Conservation (phyloP, 2,888 invertebrate genomes). For the Nyleta sp. region DNA sequence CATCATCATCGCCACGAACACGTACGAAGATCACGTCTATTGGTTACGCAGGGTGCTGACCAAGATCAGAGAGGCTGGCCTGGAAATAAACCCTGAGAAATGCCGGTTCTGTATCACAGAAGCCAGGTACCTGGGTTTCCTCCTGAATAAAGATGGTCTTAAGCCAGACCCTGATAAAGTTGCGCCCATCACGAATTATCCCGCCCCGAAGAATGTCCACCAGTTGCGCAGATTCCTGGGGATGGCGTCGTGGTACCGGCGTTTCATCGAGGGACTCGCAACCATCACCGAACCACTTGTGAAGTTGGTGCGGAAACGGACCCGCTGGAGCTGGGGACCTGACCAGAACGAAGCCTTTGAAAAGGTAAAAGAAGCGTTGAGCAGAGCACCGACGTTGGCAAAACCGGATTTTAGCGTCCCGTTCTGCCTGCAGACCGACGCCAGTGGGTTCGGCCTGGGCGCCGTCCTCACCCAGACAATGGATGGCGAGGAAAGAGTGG, state of each 20-base stretch:
- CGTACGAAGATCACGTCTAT: not conserved
- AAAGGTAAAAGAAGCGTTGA: not conserved
- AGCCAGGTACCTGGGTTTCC: conserved; percentile 46
- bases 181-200: conserved; percentile 28
- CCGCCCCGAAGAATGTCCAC: conserved; percentile 16
- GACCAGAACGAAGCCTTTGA: too few relatives aligned
- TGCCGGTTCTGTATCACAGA: conserved; percentile 51
- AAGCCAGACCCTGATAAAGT: conserved; percentile 38
- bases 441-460: too few relatives aligned
- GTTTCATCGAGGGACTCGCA: too few relatives aligned
- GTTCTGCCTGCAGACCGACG: too few relatives aligned
- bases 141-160: conserved; percentile 38
- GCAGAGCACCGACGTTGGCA: not conserved
- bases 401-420: too few relatives aligned
- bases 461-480: too few relatives aligned
- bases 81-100: conserved; percentile 47
- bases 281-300: too few relatives aligned
- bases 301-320: too few relatives aligned
- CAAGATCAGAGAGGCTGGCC: not conserved
- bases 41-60: too few relatives aligned
- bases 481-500: conserved; percentile 56
- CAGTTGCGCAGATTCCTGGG: conserved; percentile 36
- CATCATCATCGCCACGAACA: not conserved
- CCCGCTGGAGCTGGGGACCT: too few relatives aligned
- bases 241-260: too few relatives aligned